These are phyloP conservation scores for Bujurquina vittata DNA, from an alignment of 2,113 vertebrate genomes.

Conservation along the genomic window DNA sequence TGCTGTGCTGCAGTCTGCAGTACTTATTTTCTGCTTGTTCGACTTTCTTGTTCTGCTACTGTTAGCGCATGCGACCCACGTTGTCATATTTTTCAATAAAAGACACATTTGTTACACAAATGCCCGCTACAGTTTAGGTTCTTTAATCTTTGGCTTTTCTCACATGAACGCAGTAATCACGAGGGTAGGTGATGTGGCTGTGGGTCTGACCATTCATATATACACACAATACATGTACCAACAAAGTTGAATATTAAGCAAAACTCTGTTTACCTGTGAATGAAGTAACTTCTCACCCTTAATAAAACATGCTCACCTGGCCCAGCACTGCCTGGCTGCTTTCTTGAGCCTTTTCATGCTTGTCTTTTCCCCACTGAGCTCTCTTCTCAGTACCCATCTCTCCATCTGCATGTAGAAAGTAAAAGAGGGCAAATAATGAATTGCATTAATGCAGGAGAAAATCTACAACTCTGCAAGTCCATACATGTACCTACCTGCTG, in stretches of 20 bases:
- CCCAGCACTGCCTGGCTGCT: slow-evolving; percentile 63
- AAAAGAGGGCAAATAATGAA: not conserved
- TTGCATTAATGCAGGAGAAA: not conserved
- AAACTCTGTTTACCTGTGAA: not conserved
- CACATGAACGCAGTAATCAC: not conserved
- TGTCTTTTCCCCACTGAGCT: not conserved
- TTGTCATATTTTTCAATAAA: not conserved
- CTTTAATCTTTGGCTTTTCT: not conserved
- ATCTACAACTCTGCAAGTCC: not conserved
- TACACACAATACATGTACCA: not conserved
- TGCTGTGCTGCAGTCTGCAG: not conserved
- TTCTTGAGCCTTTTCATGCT: slow-evolving; percentile 55
- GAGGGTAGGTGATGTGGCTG: not conserved
- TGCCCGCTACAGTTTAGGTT: not conserved
- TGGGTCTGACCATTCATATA: not conserved
- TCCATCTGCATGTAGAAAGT: slow-evolving; percentile 5
- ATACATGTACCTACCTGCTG: slow-evolving; percentile 24
- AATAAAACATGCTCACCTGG: slow-evolving; percentile 50
- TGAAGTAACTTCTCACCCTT: not conserved
- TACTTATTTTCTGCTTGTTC: not conserved
- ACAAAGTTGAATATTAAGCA: not conserved
- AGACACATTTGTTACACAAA: not conserved
- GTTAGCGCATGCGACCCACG: fast-evolving
- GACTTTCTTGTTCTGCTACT: not conserved
- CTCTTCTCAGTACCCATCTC: not conserved